Evolutionary conservation across 1,140 invertebrate genomes (phyloP).

Genomic region (Parapsyche elsis): DNA sequence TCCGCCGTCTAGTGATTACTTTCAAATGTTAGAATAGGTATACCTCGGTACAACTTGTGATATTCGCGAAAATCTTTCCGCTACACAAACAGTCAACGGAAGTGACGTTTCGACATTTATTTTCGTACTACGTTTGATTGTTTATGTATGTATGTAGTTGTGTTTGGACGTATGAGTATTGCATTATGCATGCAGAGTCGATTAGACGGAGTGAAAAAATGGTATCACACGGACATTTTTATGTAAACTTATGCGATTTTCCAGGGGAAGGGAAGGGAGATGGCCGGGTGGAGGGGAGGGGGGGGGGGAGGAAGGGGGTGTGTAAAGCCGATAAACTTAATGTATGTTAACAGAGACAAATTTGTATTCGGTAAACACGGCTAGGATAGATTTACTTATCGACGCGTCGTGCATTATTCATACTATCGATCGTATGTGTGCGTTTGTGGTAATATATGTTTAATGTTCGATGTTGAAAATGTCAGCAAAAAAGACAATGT

Average conservation of each 20-base stretch:
- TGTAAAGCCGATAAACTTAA: slow-evolving; percentile 49
- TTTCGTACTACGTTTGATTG: too few species aligned
- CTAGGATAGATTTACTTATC: slow-evolving; percentile 53
- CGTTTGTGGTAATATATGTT: neutral
- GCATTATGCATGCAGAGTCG: too few species aligned
- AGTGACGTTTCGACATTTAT: too few species aligned
- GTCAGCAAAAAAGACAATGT: neutral
- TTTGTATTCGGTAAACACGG: slow-evolving; percentile 53
- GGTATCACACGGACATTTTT: neutral
- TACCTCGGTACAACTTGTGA: too few species aligned
- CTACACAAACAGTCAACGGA: too few species aligned
- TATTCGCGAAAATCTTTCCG: too few species aligned
- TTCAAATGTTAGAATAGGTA: too few species aligned
- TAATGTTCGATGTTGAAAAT: too few species aligned
- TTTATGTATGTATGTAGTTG: too few species aligned
- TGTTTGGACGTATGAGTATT: too few species aligned
- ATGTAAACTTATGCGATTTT: neutral
- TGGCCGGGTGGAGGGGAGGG: neutral
- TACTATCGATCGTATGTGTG: neutral
- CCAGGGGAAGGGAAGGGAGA: neutral
- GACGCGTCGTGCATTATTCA: slow-evolving; percentile 51
- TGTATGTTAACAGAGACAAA: slow-evolving; percentile 55
- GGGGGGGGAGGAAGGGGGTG: neutral
- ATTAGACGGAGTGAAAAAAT: neutral
- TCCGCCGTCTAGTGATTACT: too few species aligned